Evolutionary conservation across 1,140 invertebrate genomes (phyloP), one percentile per base, ranked within the genome.

Genomic region (Scylla paramamosain): DNA sequence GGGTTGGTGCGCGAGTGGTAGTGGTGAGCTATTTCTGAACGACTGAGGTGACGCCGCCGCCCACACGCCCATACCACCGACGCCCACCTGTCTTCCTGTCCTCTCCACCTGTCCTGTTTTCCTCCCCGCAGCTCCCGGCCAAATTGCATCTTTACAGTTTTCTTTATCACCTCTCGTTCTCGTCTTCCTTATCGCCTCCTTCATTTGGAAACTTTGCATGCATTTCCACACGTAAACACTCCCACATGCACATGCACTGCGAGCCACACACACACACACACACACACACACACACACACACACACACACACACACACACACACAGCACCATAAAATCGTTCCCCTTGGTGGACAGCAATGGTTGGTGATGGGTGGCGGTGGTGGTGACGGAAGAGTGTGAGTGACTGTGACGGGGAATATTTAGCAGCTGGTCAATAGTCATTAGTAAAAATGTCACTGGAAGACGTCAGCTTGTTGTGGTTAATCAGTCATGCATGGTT

Each of bases 271-370:
- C 84, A 87, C 84, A 87, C 84, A 87, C 84, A 87, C 84, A 87
- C 84, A 87, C 84, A 87, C 84, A 84, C 84, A 87, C 84, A 87
- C 88, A 45, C 89, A 25, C 89, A 52, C 89, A 91, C 45, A 52
- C 89, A 91, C 89, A 91, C 89, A 91, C 89, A 91, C 89, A 91
- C 89, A 91, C 89, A 91, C 89, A 91, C 89, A 91, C 45, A 52
- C 89, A 91, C 89, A 91, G 39, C 0, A 46, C 25, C 89, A 88
- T 88, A 39, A 39, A 2, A 25, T 39, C 32, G 1, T 46, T 31
- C 25, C 10, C 32, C 12, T 3, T 25, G n/a, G n/a, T 2, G 86
- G 25, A 28, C 25, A 32, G 14, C 45, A 46, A 4, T 39, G 29
- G 14, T 7, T 32, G 86, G 45, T 88, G 86, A 32, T 59, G 12